A percentile compares a stretch with the other conserved stretches of the same genome.
Conservation (phyloP, 2,797 vertebrate genomes). For the Anabas testudineus region DNA sequence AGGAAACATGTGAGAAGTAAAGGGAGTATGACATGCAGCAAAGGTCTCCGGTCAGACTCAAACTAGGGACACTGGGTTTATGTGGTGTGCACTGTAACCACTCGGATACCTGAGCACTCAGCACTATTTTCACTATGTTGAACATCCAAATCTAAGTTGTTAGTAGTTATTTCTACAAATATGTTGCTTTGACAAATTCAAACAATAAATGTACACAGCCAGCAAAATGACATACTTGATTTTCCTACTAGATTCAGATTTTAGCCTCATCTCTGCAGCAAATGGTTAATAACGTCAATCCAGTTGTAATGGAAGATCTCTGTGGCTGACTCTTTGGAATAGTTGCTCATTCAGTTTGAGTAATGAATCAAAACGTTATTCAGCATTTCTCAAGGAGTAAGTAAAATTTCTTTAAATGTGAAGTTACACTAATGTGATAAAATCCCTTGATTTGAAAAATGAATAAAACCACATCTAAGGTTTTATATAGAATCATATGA, state of each 20-base stretch:
- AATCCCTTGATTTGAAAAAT: too few species aligned
- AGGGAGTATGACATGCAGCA: too few species aligned
- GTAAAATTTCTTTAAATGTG: background rate
- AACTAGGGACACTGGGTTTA: too few species aligned
- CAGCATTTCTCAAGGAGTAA: background rate
- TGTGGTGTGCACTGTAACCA: too few species aligned
- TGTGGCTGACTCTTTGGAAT: background rate
- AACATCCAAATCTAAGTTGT: background rate
- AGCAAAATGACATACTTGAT: background rate
- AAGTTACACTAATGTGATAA: too few species aligned
- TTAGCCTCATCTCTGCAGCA: background rate
- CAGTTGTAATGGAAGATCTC: background rate
- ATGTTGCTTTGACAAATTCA: background rate
- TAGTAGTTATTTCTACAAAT: background rate
- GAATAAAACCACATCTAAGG: too few species aligned
- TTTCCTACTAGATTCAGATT: background rate
- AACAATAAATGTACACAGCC: background rate
- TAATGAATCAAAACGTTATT: constrained; percentile 10
- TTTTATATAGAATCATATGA: background rate
- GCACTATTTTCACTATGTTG: background rate
- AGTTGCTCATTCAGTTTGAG: background rate
- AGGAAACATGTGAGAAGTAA: too few species aligned
- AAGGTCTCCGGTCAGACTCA: too few species aligned
- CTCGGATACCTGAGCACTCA: too few species aligned
- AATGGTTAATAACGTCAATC: background rate